These are phyloP conservation scores for Petrophora chlorosata DNA, from an alignment of 2,888 invertebrate genomes.

Conservation along the genomic window DNA sequence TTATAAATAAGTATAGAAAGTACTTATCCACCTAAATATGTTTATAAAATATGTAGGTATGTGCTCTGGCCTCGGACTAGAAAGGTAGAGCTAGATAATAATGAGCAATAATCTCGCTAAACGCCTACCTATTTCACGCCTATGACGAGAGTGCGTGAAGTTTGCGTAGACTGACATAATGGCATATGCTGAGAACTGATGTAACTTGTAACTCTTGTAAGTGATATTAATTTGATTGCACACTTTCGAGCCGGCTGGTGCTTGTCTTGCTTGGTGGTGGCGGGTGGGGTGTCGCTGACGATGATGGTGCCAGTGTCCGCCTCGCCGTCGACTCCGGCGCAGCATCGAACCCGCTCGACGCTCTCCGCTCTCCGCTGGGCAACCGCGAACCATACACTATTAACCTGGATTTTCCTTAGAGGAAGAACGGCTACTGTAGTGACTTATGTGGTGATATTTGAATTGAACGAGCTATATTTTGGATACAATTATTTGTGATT, in stretches of 20 bases:
- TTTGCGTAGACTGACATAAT: conserved; percentile 52
- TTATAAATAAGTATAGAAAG: too few species aligned
- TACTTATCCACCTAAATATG: too few species aligned
- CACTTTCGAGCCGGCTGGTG: conserved; percentile 64
- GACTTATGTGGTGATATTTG: conserved; percentile 15
- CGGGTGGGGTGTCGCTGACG: too few species aligned
- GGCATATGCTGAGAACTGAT: conserved; percentile 64
- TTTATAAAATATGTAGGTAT: too few species aligned
- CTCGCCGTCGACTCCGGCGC: conserved; percentile 67
- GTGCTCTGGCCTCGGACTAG: too few species aligned
- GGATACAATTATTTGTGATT: conserved; percentile 9
- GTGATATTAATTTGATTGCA: conserved; percentile 74
- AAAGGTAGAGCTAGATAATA: not conserved
- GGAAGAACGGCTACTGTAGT: conserved; percentile 21
- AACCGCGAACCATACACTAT: conserved; percentile 35
- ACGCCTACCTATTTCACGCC: not conserved
- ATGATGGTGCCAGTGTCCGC: conserved; percentile 67
- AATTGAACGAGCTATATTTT: conserved; percentile 8
- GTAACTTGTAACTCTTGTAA: conserved; percentile 44
- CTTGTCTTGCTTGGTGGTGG: too few species aligned
- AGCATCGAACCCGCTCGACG: conserved; percentile 47
- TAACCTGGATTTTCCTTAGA: conserved; percentile 21
- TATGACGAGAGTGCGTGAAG: conserved; percentile 7
- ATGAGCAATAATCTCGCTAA: too few species aligned
- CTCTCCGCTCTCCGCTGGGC: conserved; percentile 46